A percentile compares a stretch with the other conserved stretches of the same genome.
phyloP scores from a whole-genome alignment of 1,140 invertebrate species.

The Spodoptera litura region DNA sequence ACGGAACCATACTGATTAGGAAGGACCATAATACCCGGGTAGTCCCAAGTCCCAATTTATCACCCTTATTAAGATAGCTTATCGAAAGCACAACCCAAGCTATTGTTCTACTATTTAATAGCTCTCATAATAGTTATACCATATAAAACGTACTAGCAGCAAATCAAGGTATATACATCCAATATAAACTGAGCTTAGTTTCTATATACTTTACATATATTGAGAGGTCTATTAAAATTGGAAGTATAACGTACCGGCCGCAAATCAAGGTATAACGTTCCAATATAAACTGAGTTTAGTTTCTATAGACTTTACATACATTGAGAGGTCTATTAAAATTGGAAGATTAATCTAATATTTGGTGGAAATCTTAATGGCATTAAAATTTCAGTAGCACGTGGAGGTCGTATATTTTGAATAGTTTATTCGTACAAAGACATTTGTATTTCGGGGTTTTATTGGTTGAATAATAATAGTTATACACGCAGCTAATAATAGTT shows the following conservation, averaged over 20 bases:
- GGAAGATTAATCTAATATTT: no score
- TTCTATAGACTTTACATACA: no score
- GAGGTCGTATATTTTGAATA: neutral
- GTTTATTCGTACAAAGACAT: neutral
- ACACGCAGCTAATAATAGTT: no score
- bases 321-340: no score
- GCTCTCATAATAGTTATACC: neutral
- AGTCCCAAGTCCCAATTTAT: constrained; percentile 5
- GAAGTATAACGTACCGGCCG: neutral
- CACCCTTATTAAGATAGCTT: neutral
- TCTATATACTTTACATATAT: no score
- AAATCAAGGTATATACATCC: no score
- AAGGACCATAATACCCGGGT: constrained; percentile 4
- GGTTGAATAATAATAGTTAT: neutral
- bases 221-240: no score
- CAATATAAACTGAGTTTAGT: no score
- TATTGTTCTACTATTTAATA: constrained; percentile 7
- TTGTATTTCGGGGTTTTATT: neutral
- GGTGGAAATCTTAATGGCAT: constrained; percentile 1
- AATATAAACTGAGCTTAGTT: no score
- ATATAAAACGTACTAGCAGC: neutral
- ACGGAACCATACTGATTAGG: constrained; percentile 11
- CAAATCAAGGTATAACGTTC: no score
- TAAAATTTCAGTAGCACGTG: neutral
- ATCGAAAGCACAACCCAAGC: constrained; percentile 11